phyloP scores from a whole-genome alignment of 2,113 vertebrate genomes.

The Pelecanoides urinatrix region DNA sequence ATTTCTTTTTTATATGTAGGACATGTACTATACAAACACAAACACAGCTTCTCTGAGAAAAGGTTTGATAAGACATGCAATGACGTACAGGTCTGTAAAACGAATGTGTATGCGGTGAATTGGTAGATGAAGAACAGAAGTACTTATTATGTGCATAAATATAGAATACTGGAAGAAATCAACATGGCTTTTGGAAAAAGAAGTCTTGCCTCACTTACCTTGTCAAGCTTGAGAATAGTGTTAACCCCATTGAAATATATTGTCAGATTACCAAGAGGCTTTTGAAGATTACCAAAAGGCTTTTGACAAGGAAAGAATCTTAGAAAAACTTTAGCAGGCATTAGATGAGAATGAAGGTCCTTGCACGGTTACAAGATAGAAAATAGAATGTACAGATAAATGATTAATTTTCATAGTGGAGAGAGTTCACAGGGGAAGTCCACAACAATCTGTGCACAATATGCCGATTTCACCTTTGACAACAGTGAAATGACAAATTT shows the following conservation, averaged over 20 bases:
- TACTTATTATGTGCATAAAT: neutral
- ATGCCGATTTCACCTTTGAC: neutral
- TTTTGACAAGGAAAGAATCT: neutral
- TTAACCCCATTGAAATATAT: neutral
- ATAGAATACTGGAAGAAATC: neutral
- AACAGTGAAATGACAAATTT: neutral
- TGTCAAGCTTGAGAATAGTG: neutral
- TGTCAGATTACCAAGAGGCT: neutral
- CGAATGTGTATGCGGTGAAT: neutral
- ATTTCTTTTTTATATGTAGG: neutral
- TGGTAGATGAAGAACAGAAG: neutral
- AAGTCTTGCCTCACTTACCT: neutral
- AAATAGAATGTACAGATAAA: neutral
- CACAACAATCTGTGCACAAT: neutral
- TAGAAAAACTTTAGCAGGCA: neutral
- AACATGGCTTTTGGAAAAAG: neutral
- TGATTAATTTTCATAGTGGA: neutral
- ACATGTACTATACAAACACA: neutral
- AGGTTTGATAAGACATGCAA: neutral
- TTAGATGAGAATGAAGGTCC: neutral
- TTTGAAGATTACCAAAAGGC: neutral
- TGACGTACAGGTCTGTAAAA: neutral
- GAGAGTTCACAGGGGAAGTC: neutral
- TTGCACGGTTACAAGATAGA: neutral
- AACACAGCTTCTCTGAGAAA: neutral